Percentiles rank a stretch among this genome's conserved stretches.
Conservation (phyloP, 2,888 invertebrate genomes). For the Tyria jacobaeae region DNA sequence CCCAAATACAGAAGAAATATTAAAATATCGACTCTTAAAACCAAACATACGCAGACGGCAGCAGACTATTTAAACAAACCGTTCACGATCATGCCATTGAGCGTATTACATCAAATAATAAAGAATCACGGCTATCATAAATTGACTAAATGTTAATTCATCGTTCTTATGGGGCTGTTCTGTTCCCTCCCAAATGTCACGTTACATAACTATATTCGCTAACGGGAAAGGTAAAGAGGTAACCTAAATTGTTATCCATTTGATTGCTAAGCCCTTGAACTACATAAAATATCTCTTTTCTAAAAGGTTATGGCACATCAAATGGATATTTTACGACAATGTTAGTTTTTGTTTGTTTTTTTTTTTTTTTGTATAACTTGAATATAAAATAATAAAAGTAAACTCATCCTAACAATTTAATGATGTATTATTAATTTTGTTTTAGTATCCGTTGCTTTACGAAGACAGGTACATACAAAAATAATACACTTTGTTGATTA, state of each 20-base stretch:
- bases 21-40: not conserved
- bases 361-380: too few relatives aligned
- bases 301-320: not conserved
- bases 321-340: too few relatives aligned
- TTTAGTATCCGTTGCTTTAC: too few relatives aligned
- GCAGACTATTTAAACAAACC: not conserved
- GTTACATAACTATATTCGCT: constrained; percentile 2
- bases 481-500: constrained; percentile 1
- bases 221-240: constrained; percentile 14
- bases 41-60: not conserved
- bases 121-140: not conserved
- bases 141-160: not conserved
- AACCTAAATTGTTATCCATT: constrained; percentile 12
- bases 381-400: too few relatives aligned
- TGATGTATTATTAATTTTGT: too few relatives aligned
- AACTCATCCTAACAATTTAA: too few relatives aligned
- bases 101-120: not conserved
- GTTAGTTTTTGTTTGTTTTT: too few relatives aligned
- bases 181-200: constrained; percentile 42
- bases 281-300: not conserved
- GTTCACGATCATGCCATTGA: not conserved
- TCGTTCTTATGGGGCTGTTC: not conserved
- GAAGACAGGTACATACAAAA: too few relatives aligned
- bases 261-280: too few relatives aligned
- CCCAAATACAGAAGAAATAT: not conserved